Evolutionary conservation across 2,113 vertebrate genomes (phyloP).

Genomic region (Capreolus pygargus): DNA sequence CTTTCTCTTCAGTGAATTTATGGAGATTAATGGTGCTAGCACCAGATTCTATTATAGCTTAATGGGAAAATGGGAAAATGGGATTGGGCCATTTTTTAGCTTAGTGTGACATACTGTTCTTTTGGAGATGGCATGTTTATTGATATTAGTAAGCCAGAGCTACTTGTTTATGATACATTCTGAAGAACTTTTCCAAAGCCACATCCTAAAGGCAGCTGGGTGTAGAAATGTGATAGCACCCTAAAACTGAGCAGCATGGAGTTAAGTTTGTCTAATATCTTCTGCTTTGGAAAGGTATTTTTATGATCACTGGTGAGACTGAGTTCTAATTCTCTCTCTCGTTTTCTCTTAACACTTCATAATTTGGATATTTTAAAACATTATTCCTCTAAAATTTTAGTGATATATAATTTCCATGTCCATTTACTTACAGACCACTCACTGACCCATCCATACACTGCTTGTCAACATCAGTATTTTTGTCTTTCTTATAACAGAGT

Average conservation of each 20-base stretch:
- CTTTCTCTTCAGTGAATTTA: conserved; percentile 42
- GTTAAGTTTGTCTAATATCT: neutral
- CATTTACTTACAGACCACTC: neutral
- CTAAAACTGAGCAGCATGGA: neutral
- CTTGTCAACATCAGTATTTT: neutral
- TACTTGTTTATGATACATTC: neutral
- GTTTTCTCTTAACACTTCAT: neutral
- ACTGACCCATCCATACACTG: neutral
- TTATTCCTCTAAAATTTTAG: neutral
- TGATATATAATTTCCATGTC: neutral
- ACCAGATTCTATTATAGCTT: conserved; percentile 15
- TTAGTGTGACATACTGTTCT: neutral
- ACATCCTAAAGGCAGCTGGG: neutral
- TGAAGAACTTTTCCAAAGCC: neutral
- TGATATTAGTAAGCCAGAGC: neutral
- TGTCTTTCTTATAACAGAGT: neutral
- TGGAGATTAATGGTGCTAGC: neutral
- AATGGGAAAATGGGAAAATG: conserved; percentile 13
- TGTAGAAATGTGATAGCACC: neutral
- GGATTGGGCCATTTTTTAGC: conserved; percentile 14
- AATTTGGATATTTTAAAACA: conserved; percentile 8
- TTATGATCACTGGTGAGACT: neutral
- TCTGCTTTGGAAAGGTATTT: neutral
- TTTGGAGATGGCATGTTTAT: neutral
- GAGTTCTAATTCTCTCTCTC: neutral